phyloP scores from a whole-genome alignment of 2,113 vertebrate genomes.

The Atlantisia rogersi region DNA sequence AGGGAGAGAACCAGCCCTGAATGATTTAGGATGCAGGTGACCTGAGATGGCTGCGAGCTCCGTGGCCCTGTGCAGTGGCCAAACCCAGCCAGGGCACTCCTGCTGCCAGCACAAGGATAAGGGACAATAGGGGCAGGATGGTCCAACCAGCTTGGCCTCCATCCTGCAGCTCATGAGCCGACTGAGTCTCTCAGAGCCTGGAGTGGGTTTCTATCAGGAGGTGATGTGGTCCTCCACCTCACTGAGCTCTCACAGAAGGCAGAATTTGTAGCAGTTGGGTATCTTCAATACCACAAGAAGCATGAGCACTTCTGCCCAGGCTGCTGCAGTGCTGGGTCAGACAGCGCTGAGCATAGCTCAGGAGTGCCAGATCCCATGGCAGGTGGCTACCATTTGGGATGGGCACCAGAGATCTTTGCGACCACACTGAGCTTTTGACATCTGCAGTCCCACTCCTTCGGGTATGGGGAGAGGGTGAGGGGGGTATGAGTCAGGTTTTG shows the following conservation, averaged over 20 bases:
- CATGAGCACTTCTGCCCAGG: background rate
- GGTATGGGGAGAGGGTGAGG: background rate
- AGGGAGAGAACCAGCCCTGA: background rate
- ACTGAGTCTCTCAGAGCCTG: background rate
- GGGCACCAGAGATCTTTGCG: background rate
- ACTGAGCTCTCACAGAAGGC: background rate
- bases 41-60: background rate
- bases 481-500: background rate
- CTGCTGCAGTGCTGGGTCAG: background rate
- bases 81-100: background rate
- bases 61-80: background rate
- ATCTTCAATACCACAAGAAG: background rate
- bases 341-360: background rate
- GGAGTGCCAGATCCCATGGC: background rate
- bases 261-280: background rate
- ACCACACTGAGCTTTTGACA: background rate
- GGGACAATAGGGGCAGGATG: background rate
- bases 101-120: background rate
- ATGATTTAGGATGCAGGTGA: background rate
- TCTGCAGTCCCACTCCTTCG: background rate
- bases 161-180: rapidly evolving
- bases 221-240: background rate
- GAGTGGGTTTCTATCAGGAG: background rate
- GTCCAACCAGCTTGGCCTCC: background rate
- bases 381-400: background rate